phyloP scores from a whole-genome alignment of 2,797 vertebrate species.

The Phalloptychus januarius region DNA sequence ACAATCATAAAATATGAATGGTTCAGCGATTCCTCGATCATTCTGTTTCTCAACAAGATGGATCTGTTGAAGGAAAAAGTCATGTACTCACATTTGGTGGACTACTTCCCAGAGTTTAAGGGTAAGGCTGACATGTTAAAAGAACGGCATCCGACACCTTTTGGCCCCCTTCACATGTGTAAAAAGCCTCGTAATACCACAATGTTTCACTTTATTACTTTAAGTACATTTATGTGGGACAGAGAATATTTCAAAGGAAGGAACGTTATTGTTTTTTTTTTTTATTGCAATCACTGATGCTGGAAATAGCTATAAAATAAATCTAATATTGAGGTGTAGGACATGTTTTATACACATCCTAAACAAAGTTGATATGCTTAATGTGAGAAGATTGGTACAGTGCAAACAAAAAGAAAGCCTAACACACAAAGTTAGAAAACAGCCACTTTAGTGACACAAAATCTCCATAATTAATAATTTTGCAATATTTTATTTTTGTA shows the following conservation, averaged over 20 bases:
- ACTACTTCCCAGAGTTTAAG: conserved; percentile 81
- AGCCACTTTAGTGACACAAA: not conserved
- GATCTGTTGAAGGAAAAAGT: conserved; percentile 83
- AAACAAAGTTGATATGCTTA: not conserved
- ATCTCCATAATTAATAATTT: too few species aligned
- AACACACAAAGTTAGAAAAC: not conserved
- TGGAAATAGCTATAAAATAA: not conserved
- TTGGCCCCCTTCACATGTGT: not conserved
- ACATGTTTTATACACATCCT: not conserved
- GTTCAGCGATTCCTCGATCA: conserved; percentile 78
- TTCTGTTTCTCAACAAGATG: conserved; percentile 83
- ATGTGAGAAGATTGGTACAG: not conserved
- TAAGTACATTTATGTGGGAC: not conserved
- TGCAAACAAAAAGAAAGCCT: not conserved
- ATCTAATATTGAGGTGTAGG: not conserved
- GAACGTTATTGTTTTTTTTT: not conserved
- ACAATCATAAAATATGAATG: conserved; percentile 80
- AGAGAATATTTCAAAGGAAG: too few species aligned
- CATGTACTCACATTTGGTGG: conserved; percentile 79
- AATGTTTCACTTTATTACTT: not conserved
- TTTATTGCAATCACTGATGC: not conserved
- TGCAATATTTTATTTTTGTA: too few species aligned
- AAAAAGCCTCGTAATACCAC: not conserved
- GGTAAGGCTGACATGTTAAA: conserved; percentile 62
- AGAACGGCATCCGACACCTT: not conserved